Evolutionary conservation across 1,140 invertebrate genomes (phyloP), one percentile per base, ranked within the genome.

Genomic region (Ruditapes philippinarum): DNA sequence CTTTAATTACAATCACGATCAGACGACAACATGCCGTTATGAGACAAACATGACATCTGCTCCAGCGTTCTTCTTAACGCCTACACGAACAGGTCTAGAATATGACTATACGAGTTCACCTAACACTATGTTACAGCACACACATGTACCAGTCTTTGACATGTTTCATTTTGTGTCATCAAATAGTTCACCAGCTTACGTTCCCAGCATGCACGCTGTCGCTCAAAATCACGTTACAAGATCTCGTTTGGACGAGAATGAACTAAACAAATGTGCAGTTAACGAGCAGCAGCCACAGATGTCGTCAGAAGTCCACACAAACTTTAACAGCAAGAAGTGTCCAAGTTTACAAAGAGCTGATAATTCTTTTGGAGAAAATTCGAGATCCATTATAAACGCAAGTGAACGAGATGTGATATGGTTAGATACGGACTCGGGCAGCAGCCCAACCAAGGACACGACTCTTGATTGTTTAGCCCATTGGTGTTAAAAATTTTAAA

Each of bases 401-500:
- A 1, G 14, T 9, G 25, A 36, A 54, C 33, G 33, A n/a, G n/a
- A 25, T 2, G n/a, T 40, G 19, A 17, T 17, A 60, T 54, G 49
- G 33, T 19, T 54, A 11, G 76, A 80, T 57, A 40, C 49, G n/a
- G 76, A 80, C 22, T 60, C 49, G 25, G 54, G 60, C 76, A 25
- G n/a, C 33, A 60, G 54, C n/a, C 76, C 54, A 36, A 28, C 54
- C 1, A 80, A 60, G 25, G 76, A 80, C 22, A 54, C 33, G 22
- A 60, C 76, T 36, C 38, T 80, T 31, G 51, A 80, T 14, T 80
- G 45, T 33, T 31, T 80, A 11, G 45, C 49, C 1, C 76, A 57
- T 19, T 80, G 76, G 76, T 80, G 76, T 36, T 80, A 38, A 80
- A 80, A 38, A 45, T 14, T 45, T n/a, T n/a, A n/a, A n/a, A n/a